Evolutionary conservation across 2,113 vertebrate species (phyloP).

Genomic region (Murina feae): DNA sequence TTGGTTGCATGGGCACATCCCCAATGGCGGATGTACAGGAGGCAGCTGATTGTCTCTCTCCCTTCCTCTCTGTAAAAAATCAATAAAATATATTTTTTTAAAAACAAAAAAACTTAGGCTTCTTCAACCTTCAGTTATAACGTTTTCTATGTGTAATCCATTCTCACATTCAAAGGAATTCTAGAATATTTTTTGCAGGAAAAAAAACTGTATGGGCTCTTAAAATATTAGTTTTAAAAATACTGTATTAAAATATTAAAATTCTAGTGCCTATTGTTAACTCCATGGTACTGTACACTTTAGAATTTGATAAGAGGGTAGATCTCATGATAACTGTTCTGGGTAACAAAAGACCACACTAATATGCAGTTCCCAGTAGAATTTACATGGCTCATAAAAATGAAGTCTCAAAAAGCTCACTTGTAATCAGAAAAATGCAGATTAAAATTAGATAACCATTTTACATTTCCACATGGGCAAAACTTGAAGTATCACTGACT

Average conservation of each 20-base stretch:
- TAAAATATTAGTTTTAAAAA: background rate
- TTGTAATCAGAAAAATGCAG: background rate
- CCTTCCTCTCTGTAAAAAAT: too few species aligned
- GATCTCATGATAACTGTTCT: background rate
- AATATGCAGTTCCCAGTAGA: background rate
- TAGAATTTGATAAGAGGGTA: background rate
- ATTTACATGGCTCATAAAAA: background rate
- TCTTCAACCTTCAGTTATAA: background rate
- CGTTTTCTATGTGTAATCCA: background rate
- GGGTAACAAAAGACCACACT: background rate
- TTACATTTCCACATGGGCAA: background rate
- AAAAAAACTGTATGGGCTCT: background rate
- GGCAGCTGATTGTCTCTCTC: too few species aligned
- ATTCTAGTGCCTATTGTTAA: background rate
- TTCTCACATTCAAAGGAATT: background rate
- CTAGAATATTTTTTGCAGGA: background rate
- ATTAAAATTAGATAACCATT: background rate
- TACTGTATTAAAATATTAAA: background rate
- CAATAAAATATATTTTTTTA: too few species aligned
- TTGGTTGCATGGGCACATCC: too few species aligned
- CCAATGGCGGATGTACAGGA: too few species aligned
- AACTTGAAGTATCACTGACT: background rate
- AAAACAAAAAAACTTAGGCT: too few species aligned
- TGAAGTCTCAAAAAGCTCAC: background rate
- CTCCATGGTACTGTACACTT: background rate